Evolutionary conservation across 2,113 vertebrate species (phyloP), one percentile per base, ranked within the genome.

Genomic region (Lamprotornis superbus): DNA sequence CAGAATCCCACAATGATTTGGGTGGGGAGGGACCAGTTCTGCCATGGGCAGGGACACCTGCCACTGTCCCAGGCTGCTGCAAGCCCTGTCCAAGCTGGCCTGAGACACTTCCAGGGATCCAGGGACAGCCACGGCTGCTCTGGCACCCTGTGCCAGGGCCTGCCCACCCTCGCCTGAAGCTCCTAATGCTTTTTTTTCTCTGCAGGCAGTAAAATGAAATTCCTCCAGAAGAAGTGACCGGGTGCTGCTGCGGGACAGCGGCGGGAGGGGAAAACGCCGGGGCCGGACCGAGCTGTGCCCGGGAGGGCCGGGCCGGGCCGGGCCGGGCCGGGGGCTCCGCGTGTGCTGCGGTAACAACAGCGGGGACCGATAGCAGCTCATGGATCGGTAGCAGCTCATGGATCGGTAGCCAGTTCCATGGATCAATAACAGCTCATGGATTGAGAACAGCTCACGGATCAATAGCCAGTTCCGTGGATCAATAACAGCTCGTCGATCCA

Each of bases 181-280:
- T 37, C 37, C 68, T 80, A 5, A 74, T 4, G 6, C 5, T 53
- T 15, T 15, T 49, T 57, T 16, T 18, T 69, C 31, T 55, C 90
- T 89, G 39, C 60, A 98, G 98, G 98, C 52, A 98, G 75, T 57
- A 98, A 98, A 94, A 98, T 98, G 97, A 98, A 97, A 47, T 98
- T 98, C 93, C 97, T 97, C 6, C 98, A 98, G 88, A 98, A 98
- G 97, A 98, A 96, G 47, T 98, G 96, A 98, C 23, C 3, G 10
- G 1, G n/a, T 0, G 40, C 86, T 68, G 84, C 84, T 68, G 91
- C 85, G 3, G 86, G 68, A 47, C 83, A 19, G 81, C 25, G 12
- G 69, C 50, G 27, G 39, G 61, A 18, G 3, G 2, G 33, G 33
- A 27, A 8, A 28, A 7, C 4, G 12, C 17, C 8, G 4, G 75